A percentile compares a stretch with the other conserved stretches of the same genome.
Conservation (phyloP, 1,140 invertebrate genomes). For the Cylas formicarius region DNA sequence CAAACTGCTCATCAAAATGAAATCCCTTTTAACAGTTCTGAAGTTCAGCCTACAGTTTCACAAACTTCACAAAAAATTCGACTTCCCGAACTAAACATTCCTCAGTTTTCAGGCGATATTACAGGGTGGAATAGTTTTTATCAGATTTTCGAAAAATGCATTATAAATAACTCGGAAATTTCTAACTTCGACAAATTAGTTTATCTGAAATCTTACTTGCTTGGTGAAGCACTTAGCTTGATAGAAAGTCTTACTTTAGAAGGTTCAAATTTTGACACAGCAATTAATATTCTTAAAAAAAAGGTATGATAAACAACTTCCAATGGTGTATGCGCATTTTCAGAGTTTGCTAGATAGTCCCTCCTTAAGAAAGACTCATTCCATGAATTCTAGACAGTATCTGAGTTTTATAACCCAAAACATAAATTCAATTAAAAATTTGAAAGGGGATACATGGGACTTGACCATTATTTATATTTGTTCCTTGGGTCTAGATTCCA, state of each 20-base stretch:
- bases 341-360: neutral
- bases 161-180: neutral
- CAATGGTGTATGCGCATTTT: conserved; percentile 4
- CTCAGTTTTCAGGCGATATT: conserved; percentile 2
- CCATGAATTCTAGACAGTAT: too few relatives aligned
- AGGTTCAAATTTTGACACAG: conserved; percentile 4
- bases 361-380: too few relatives aligned
- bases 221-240: conserved; percentile 1
- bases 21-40: too few relatives aligned
- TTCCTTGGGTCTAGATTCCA: too few relatives aligned
- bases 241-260: conserved; percentile 1
- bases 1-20: too few relatives aligned
- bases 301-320: conserved; percentile 7
- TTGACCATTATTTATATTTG: too few relatives aligned
- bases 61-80: too few relatives aligned
- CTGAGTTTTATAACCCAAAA: too few relatives aligned
- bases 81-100: conserved; percentile 6
- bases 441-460: too few relatives aligned
- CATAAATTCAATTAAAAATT: too few relatives aligned
- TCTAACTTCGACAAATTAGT: conserved; percentile 3
- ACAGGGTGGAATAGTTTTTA: conserved; percentile 1
- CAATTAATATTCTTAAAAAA: conserved; percentile 1
- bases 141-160: conserved; percentile 1
- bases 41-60: too few relatives aligned
- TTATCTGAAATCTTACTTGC: conserved; percentile 5